Conservation (phyloP, 2,888 invertebrate genomes). For the Prosopocoilus inquinatus region DNA sequence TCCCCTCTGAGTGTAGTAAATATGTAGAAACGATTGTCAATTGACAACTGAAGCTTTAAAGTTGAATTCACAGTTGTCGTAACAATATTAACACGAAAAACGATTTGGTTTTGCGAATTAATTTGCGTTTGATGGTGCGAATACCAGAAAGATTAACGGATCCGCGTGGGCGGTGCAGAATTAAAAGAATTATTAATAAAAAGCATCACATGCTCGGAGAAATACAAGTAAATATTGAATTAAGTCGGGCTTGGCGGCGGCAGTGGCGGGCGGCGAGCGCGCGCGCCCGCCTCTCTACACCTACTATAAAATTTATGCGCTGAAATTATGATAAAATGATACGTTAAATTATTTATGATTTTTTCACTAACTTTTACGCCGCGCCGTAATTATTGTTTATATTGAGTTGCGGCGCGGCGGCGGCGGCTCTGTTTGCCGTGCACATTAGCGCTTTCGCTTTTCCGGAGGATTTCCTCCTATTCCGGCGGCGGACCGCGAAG, state of each 20-base stretch:
- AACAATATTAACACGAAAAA: neutral
- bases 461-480: too few relatives aligned
- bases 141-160: neutral
- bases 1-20: too few relatives aligned
- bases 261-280: conserved; percentile 24
- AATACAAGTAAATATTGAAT: conserved; percentile 20
- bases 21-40: neutral
- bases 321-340: conserved; percentile 52
- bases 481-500: too few relatives aligned
- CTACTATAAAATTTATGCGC: conserved; percentile 50
- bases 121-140: neutral
- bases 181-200: conserved; percentile 1
- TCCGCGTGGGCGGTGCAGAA: neutral
- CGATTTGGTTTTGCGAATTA: too few relatives aligned
- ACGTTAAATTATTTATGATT: conserved; percentile 53
- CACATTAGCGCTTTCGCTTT: too few relatives aligned
- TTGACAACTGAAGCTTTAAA: neutral
- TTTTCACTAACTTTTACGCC: conserved; percentile 48
- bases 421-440: too few relatives aligned
- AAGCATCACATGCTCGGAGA: conserved; percentile 2
- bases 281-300: conserved; percentile 28
- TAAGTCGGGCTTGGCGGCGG: conserved; percentile 10
- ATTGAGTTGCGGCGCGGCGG: too few relatives aligned
- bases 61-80: neutral
- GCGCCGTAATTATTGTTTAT: conserved; percentile 20